Evolutionary conservation across 2,113 vertebrate genomes (phyloP).

Genomic region (Pteropus alecto): DNA sequence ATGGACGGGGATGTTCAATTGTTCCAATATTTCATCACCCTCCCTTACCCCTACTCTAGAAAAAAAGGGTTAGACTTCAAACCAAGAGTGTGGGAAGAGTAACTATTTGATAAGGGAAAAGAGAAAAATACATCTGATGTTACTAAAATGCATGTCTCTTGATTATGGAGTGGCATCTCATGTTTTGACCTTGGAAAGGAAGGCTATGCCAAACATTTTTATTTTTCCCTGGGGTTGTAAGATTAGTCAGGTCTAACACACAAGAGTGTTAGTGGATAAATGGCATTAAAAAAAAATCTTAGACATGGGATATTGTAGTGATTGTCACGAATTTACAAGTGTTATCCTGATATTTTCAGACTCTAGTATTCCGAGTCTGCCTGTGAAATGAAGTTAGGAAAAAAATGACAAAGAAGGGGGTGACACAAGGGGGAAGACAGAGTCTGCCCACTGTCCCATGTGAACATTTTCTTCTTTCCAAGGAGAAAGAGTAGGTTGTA

Average conservation of each 20-base stretch:
- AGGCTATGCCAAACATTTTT: constrained; percentile 46
- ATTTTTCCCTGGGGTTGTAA: constrained; percentile 45
- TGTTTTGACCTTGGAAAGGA: constrained; percentile 56
- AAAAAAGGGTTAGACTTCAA: constrained; percentile 9
- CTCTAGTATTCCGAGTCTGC: constrained; percentile 56
- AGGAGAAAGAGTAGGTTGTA: constrained; percentile 59
- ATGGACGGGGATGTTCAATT: constrained; percentile 17
- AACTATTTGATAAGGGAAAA: constrained; percentile 36
- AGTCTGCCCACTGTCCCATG: neutral
- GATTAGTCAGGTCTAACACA: constrained; percentile 26
- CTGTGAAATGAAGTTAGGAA: constrained; percentile 27
- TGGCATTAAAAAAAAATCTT: neutral
- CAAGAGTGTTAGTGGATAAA: constrained; percentile 47
- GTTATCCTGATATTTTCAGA: constrained; percentile 54
- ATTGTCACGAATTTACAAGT: constrained; percentile 73
- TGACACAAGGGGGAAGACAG: neutral
- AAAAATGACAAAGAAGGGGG: constrained; percentile 9
- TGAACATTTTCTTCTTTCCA: constrained; percentile 35
- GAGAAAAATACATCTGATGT: constrained; percentile 52
- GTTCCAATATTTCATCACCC: constrained; percentile 26
- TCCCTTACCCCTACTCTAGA: neutral
- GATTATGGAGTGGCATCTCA: constrained; percentile 47
- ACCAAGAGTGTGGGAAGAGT: constrained; percentile 32
- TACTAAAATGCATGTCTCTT: constrained; percentile 46
- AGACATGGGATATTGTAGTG: constrained; percentile 60